A percentile compares a stretch with the other conserved stretches of the same genome.
These are phyloP conservation scores for Pemphigus obesinymphae DNA, from an alignment of 1,140 invertebrate genomes.

Conservation along the genomic window DNA sequence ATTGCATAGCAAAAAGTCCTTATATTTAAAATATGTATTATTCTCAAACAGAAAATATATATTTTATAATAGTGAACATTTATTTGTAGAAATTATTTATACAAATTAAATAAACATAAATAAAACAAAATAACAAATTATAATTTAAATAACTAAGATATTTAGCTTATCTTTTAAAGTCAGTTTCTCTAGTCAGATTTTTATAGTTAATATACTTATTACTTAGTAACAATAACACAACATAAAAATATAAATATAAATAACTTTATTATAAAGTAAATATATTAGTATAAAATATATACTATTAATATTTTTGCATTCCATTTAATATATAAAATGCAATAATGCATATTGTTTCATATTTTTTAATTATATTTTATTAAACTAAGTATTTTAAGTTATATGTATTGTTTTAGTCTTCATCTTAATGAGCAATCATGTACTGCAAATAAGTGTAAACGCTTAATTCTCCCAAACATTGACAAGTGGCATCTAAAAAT, in stretches of 20 bases:
- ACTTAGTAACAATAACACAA: background rate
- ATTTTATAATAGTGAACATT: background rate
- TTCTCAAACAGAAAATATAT: background rate
- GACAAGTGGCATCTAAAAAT: background rate
- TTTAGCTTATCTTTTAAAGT: no score
- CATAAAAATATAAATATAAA: background rate
- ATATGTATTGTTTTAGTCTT: background rate
- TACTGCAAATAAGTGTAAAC: slow-evolving; percentile 3
- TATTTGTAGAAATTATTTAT: no score
- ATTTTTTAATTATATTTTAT: no score
- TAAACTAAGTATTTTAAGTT: no score
- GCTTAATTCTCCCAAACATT: slow-evolving; percentile 12
- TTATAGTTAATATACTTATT: no score
- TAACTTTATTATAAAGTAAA: background rate
- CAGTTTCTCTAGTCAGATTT: no score
- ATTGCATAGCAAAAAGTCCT: background rate
- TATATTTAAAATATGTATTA: background rate
- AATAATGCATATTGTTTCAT: no score
- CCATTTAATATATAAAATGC: no score
- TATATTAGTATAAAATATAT: background rate
- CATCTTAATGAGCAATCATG: background rate
- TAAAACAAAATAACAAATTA: background rate
- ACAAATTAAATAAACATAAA: background rate
- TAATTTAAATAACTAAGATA: background rate
- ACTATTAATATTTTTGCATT: no score